Conservation (phyloP, 2,888 invertebrate species). For the Colostygia pectinataria region DNA sequence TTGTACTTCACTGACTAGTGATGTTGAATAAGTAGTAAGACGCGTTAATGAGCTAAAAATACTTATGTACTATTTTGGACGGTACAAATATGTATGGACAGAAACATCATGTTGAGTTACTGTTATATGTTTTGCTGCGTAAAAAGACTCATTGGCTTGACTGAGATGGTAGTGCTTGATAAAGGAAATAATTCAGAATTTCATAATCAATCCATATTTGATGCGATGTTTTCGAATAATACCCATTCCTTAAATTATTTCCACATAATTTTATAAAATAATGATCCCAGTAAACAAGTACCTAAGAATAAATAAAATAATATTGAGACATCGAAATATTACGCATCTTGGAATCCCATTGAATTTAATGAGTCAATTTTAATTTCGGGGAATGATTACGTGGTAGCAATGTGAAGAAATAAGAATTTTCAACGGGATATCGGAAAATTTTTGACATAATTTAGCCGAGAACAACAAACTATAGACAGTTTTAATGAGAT, state of each 20-base stretch:
- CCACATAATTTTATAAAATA: no score
- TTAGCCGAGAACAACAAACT: not conserved
- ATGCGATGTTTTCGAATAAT: conserved; percentile 3
- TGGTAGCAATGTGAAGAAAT: conserved; percentile 1
- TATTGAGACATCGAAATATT: conserved; percentile 24
- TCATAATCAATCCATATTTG: not conserved
- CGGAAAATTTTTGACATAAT: not conserved
- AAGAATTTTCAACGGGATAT: not conserved
- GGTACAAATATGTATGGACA: conserved; percentile 19
- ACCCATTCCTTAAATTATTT: no score
- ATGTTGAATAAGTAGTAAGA: no score
- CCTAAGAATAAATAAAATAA: conserved; percentile 24
- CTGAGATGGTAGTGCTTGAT: conserved; percentile 5
- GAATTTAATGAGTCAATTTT: conserved; percentile 29
- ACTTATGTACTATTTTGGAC: conserved; percentile 29
- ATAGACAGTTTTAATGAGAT: not conserved
- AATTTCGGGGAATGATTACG: conserved; percentile 18
- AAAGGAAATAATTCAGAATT: conserved; percentile 3
- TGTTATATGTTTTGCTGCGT: conserved; percentile 7
- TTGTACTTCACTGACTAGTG: no score
- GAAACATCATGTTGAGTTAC: conserved; percentile 24
- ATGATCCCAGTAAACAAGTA: no score
- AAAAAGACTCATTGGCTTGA: conserved; percentile 5
- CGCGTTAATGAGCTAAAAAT: conserved; percentile 29
- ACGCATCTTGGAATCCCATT: conserved; percentile 22